Percentiles rank a stretch among this genome's conserved stretches.
Evolutionary conservation across 2,113 vertebrate genomes (phyloP).

Genomic region (Procavia capensis): DNA sequence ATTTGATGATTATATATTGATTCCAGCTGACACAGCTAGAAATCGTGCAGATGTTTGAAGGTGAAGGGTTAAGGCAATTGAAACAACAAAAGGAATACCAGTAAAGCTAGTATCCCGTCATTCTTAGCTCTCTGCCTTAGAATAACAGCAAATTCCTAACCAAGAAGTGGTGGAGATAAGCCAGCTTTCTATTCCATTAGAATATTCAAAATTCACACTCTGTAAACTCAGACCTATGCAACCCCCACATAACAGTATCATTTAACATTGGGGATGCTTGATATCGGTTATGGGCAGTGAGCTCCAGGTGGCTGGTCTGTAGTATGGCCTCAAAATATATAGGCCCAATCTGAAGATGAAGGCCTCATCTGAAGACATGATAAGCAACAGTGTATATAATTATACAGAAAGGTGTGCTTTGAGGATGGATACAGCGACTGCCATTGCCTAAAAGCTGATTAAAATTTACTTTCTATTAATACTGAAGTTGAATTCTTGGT

Average conservation of each 20-base stretch:
- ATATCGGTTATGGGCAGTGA: not conserved
- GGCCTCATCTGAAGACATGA: not conserved
- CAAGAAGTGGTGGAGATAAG: not conserved
- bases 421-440: not conserved
- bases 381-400: not conserved
- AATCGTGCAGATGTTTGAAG: not conserved
- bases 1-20: not conserved
- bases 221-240: not conserved
- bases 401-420: not conserved
- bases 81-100: not conserved
- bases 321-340: not conserved
- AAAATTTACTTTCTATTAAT: not conserved
- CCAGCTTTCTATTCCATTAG: not conserved
- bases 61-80: not conserved
- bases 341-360: not conserved
- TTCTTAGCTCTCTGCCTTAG: not conserved
- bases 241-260: not conserved
- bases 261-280: not conserved
- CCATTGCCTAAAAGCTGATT: not conserved
- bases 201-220: slow-evolving; percentile 20
- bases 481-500: not conserved
- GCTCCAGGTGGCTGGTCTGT: not conserved
- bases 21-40: not conserved
- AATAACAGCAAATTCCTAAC: not conserved
- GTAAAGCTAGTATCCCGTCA: not conserved